Evolutionary conservation across 2,113 vertebrate genomes (phyloP).

Genomic region (Pelusios castaneus): DNA sequence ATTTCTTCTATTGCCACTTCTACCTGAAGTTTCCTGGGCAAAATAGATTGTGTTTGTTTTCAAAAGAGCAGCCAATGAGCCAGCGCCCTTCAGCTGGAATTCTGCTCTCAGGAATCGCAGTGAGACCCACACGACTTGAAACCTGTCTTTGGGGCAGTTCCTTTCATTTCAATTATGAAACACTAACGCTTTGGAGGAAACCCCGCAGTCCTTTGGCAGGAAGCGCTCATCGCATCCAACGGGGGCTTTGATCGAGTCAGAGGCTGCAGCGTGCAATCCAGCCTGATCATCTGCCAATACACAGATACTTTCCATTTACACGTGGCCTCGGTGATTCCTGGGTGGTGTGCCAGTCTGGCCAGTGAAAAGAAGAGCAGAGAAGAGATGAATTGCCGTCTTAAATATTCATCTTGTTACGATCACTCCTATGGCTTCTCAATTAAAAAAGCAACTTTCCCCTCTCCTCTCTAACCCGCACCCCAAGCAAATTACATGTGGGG

Average conservation of each 20-base stretch:
- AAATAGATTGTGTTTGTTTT: constrained; percentile 74
- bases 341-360: too few species aligned
- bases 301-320: neutral
- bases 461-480: neutral
- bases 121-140: neutral
- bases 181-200: neutral
- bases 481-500: too few species aligned
- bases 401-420: neutral
- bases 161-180: neutral
- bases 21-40: constrained; percentile 58
- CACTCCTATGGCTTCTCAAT: neutral
- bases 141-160: neutral
- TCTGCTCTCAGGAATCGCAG: neutral
- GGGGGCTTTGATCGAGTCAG: neutral
- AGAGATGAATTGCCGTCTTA: neutral
- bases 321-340: too few species aligned
- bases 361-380: accelerated
- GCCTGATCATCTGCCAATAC: neutral
- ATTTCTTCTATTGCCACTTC: constrained; percentile 61
- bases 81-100: constrained; percentile 13
- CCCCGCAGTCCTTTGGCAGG: neutral
- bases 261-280: neutral
- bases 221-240: neutral
- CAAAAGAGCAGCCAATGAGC: constrained; percentile 54
- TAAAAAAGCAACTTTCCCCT: neutral